Evolutionary conservation across 2,888 invertebrate genomes (phyloP).

Genomic region (Blastobasis lacticolella): DNA sequence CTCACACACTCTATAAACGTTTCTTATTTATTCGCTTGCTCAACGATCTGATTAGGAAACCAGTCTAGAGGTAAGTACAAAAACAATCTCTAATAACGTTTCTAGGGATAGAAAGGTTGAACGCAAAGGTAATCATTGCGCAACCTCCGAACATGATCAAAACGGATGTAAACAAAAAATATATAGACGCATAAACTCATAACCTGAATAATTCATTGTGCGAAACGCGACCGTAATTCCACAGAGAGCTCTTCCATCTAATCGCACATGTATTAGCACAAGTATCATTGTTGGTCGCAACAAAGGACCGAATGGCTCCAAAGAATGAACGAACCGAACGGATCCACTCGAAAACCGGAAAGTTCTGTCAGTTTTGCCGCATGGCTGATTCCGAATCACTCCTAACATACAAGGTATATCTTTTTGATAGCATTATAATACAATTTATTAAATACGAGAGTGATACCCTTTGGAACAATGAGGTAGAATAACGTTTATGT

Average conservation of each 20-base stretch:
- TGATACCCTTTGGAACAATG: slow-evolving; percentile 30
- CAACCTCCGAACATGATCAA: too few species aligned
- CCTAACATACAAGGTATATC: slow-evolving; percentile 58
- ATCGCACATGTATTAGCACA: slow-evolving; percentile 6
- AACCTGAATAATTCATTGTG: slow-evolving; percentile 2
- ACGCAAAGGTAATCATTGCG: too few species aligned
- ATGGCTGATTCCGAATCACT: slow-evolving; percentile 47
- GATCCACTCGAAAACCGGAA: slow-evolving; percentile 66
- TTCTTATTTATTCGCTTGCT: too few species aligned
- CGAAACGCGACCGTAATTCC: slow-evolving; percentile 3
- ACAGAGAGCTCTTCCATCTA: slow-evolving; percentile 1
- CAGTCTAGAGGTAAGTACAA: too few species aligned
- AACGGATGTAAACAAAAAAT: too few species aligned
- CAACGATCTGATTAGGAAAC: too few species aligned
- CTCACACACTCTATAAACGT: too few species aligned
- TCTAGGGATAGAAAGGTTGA: too few species aligned
- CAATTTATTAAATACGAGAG: slow-evolving; percentile 37
- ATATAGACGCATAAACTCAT: too few species aligned
- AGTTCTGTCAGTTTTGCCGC: slow-evolving; percentile 60
- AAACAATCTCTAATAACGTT: too few species aligned
- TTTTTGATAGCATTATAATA: slow-evolving; percentile 66
- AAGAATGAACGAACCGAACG: slow-evolving; percentile 22
- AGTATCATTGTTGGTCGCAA: slow-evolving; percentile 10
- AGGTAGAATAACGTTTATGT: slow-evolving; percentile 23
- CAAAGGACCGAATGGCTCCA: slow-evolving; percentile 10